phyloP scores from a whole-genome alignment of 1,140 invertebrate genomes.

The Drosophila serrata region DNA sequence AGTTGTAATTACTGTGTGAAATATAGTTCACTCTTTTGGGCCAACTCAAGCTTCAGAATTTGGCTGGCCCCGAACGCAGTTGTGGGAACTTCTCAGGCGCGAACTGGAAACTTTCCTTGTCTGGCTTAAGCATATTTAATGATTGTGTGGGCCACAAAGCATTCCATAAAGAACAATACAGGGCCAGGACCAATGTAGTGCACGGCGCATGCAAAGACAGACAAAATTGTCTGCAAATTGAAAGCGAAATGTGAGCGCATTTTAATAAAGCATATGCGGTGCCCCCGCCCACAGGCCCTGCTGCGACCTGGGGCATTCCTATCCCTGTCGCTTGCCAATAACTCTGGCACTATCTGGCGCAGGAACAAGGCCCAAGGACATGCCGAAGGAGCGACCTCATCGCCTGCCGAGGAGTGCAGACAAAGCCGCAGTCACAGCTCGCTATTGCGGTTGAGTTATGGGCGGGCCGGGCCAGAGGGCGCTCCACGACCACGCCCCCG shows the following conservation, averaged over 20 bases:
- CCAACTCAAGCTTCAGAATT: conserved; percentile 21
- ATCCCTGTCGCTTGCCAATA: conserved; percentile 68
- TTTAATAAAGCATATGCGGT: conserved; percentile 82
- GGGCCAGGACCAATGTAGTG: conserved; percentile 16
- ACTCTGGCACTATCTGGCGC: conserved; percentile 75
- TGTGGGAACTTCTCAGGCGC: conserved; percentile 30
- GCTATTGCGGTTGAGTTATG: conserved; percentile 70
- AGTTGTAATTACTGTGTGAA: conserved; percentile 50
- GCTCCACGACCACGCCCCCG: conserved; percentile 40
- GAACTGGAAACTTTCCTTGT: conserved; percentile 30
- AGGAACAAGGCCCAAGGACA: conserved; percentile 7
- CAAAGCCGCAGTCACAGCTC: conserved; percentile 73
- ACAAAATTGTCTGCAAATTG: conserved; percentile 72
- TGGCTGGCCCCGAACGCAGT: conserved; percentile 16
- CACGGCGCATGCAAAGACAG: conserved; percentile 31
- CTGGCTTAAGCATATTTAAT: conserved; percentile 66
- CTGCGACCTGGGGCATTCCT: conserved; percentile 10
- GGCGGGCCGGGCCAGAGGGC: conserved; percentile 24
- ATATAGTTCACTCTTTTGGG: conserved; percentile 10
- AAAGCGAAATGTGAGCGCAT: conserved; percentile 77
- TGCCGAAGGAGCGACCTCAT: conserved; percentile 29
- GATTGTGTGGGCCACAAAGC: conserved; percentile 42
- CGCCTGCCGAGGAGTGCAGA: conserved; percentile 66
- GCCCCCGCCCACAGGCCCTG: conserved; percentile 6
- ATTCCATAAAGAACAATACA: conserved; percentile 45